Conservation (phyloP, 37 sponge, comb jelly and placozoan genomes). For the Ephydatia muelleri region DNA sequence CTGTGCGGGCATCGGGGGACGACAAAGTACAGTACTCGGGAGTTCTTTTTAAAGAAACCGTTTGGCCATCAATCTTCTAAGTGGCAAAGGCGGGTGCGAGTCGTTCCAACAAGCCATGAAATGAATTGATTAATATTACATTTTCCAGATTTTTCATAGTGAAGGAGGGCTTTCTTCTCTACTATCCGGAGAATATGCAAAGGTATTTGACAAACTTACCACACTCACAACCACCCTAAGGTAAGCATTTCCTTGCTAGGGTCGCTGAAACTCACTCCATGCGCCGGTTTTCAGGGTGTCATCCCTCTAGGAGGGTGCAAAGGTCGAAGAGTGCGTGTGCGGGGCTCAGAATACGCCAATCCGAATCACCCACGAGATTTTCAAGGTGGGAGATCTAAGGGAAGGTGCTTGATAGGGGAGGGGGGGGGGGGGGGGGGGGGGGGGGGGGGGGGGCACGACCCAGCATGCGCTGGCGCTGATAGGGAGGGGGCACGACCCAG, state of each 20-base stretch:
- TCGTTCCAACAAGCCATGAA: background rate
- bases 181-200: constrained; percentile 87
- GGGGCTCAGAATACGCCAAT: constrained; percentile 79
- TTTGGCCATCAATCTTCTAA: constrained; percentile 62
- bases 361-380: constrained; percentile 65
- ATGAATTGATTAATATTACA: background rate
- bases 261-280: background rate
- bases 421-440: too few species aligned
- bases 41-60: constrained; percentile 76
- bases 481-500: too few species aligned
- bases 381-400: constrained; percentile 50
- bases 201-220: constrained; percentile 69
- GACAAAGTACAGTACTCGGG: constrained; percentile 86
- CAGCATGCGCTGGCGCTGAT: too few species aligned
- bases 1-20: constrained; percentile 38
- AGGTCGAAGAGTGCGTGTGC: constrained; percentile 66
- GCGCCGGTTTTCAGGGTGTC: constrained; percentile 77
- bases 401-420: too few species aligned
- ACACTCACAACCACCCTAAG: constrained; percentile 97
- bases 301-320: constrained; percentile 92
- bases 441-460: too few species aligned
- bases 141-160: constrained; percentile 88
- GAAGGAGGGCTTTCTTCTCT: constrained; percentile 96
- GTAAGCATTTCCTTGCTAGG: constrained; percentile 20
- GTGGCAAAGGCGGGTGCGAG: constrained; percentile 95